Evolutionary conservation across 1,140 invertebrate genomes (phyloP).

Genomic region (Hyposmocoma kahamanoa): DNA sequence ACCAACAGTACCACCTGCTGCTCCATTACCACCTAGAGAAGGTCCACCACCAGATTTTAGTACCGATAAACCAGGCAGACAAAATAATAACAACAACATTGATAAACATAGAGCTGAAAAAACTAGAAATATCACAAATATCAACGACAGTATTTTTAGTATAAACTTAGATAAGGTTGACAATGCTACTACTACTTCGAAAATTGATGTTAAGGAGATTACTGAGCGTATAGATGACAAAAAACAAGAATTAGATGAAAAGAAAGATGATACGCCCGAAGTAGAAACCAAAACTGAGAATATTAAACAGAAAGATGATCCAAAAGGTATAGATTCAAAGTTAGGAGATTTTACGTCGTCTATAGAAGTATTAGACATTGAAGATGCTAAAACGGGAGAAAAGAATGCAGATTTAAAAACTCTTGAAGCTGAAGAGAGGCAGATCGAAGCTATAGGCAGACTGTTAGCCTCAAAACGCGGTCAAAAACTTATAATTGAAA

Average conservation of each 20-base stretch:
- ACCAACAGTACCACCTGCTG: conserved; percentile 12
- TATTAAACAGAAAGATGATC: no score
- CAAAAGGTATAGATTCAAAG: conserved; percentile 64
- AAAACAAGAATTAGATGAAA: conserved; percentile 24
- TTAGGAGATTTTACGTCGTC: conserved; percentile 56
- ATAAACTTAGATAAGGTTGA: conserved; percentile 8
- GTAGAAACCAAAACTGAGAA: conserved; percentile 29
- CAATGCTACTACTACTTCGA: conserved; percentile 12
- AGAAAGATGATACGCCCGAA: conserved; percentile 18
- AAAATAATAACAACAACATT: conserved; percentile 1
- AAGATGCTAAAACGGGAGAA: conserved; percentile 53
- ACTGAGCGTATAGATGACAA: conserved; percentile 16
- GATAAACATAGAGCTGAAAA: conserved; percentile 34
- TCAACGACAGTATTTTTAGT: conserved; percentile 23
- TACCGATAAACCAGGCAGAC: conserved; percentile 5
- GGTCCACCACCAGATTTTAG: background rate
- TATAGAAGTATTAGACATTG: conserved; percentile 64
- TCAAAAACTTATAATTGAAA: conserved; percentile 54
- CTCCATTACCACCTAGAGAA: conserved; percentile 9
- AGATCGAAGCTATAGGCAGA: conserved; percentile 69
- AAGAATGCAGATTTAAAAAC: conserved; percentile 54
- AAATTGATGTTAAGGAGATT: conserved; percentile 13
- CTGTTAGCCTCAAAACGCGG: conserved; percentile 53
- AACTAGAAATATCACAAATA: conserved; percentile 32
- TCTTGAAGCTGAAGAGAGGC: conserved; percentile 65